Evolutionary conservation across 2,113 vertebrate species (phyloP), one percentile per base, ranked within the genome.

Genomic region (Prionailurus bengalensis): DNA sequence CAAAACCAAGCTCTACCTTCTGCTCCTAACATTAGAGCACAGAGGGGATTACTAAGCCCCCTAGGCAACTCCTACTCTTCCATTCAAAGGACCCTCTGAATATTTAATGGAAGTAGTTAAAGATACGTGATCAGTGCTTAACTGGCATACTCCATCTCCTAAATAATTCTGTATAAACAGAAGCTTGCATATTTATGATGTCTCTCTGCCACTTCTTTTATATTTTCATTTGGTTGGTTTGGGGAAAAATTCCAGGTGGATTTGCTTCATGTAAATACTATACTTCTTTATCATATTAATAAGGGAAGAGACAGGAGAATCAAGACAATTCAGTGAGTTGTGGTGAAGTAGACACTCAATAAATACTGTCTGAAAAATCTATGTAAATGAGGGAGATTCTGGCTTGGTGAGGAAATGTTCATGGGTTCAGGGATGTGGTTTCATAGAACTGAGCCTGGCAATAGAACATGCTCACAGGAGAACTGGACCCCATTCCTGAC

Each of bases 61-160:
- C 0, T 1, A 15, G 29, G 12, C 13, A 63, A 7, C 31, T 53
- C 17, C 4, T 7, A 23, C 31, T n/a, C 2, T 33, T 66, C 55
- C 12, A 14, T 36, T 65, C 84, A 91, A 19, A 96, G 80, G 9
- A 63, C 4, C 21, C 48, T 91, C 51, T 63, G 51, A 25, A 45
- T 53, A 58, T 91, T 65, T 90, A 63, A 53, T 36, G 13, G 45
- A 76, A 79, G 65, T 29, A 58, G 31, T 87, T 96, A 45, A 63
- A 83, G 53, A 66, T 71, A 83, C 92, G 21, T 84, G 90, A 88
- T 51, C 33, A 45, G 14, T 25, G 63, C 25, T 82, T 95, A 42
- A 31, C 76, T 61, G 55, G 76, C 36, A n/a, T 0, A 29, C 10
- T 39, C n/a, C 8, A 3, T 29, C 73, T 71, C 88, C 71, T 95